A percentile compares a stretch with the other conserved stretches of the same genome.
Evolutionary conservation across 2,797 vertebrate species (phyloP).

Genomic region (Eupleurogrammus muticus): DNA sequence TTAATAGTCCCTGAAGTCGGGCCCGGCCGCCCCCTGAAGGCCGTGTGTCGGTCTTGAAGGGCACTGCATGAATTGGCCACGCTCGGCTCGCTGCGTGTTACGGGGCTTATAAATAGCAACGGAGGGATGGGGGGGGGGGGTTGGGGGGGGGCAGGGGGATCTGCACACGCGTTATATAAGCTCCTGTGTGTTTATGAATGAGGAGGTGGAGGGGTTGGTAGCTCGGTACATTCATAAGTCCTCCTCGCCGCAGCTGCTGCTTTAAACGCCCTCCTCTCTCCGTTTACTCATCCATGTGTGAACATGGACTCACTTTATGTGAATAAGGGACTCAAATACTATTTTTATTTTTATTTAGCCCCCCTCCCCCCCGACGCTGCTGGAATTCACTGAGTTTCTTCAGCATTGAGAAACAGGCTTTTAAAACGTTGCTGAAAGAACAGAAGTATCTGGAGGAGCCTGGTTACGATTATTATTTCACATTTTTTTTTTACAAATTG

Average conservation of each 20-base stretch:
- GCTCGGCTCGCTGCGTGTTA: constrained; percentile 57
- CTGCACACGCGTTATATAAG: constrained; percentile 80
- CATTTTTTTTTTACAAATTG: too few relatives aligned
- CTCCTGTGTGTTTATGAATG: constrained; percentile 81
- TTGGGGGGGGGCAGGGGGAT: constrained; percentile 4
- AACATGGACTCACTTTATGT: constrained; percentile 12
- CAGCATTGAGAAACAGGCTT: not conserved
- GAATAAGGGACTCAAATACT: not conserved
- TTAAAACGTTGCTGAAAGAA: not conserved
- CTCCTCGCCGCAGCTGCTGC: constrained; percentile 53
- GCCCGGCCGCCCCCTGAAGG: constrained; percentile 67
- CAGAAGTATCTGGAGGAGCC: constrained; percentile 19
- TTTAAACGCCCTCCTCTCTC: constrained; percentile 23
- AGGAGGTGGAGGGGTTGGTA: constrained; percentile 26
- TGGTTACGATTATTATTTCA: too few relatives aligned
- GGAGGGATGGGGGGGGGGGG: constrained; percentile 24
- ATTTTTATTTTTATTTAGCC: not conserved
- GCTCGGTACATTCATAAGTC: constrained; percentile 70
- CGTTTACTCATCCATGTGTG: constrained; percentile 25
- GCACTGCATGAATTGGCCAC: constrained; percentile 70
- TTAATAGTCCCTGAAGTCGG: constrained; percentile 79
- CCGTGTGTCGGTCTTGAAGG: constrained; percentile 78
- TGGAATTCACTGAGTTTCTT: not conserved
- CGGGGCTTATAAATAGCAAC: constrained; percentile 73
- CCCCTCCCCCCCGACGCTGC: not conserved